Evolutionary conservation across 2,113 vertebrate genomes (phyloP).

Genomic region (Prunella himalayana): DNA sequence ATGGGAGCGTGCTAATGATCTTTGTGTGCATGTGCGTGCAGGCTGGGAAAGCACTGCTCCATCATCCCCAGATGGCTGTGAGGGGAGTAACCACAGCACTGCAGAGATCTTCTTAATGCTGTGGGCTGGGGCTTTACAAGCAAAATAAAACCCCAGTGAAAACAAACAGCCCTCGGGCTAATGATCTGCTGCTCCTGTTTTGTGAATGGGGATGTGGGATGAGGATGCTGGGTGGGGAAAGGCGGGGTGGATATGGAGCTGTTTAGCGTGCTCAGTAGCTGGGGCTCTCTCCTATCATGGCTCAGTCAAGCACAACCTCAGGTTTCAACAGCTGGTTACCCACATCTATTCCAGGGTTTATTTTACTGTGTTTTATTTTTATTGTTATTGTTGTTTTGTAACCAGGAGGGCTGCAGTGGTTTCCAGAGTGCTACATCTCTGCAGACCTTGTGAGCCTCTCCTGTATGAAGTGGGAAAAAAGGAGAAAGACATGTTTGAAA

Average conservation of each 20-base stretch:
- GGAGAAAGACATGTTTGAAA: not conserved
- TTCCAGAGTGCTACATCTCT: not conserved
- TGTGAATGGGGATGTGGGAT: not conserved
- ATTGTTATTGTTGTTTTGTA: constrained; percentile 31
- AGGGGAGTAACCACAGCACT: not conserved
- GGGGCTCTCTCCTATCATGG: not conserved
- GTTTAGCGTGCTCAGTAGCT: not conserved
- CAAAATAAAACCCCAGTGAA: not conserved
- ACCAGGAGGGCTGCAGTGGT: not conserved
- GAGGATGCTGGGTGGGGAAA: not conserved
- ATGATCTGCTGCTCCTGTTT: not conserved
- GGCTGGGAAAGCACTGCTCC: not conserved
- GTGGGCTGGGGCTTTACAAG: constrained; percentile 18
- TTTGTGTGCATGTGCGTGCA: not conserved
- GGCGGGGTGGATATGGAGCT: not conserved
- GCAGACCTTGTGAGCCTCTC: not conserved
- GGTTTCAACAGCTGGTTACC: constrained; percentile 58
- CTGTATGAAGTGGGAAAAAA: not conserved
- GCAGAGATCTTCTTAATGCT: not conserved
- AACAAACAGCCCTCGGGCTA: not conserved
- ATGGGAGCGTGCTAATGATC: rapidly evolving
- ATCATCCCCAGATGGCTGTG: not conserved
- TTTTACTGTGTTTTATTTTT: constrained; percentile 8
- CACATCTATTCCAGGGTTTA: constrained; percentile 36
- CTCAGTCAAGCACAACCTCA: constrained; percentile 29